Evolutionary conservation across 2,113 vertebrate genomes (phyloP).

Genomic region (Calonectris borealis): DNA sequence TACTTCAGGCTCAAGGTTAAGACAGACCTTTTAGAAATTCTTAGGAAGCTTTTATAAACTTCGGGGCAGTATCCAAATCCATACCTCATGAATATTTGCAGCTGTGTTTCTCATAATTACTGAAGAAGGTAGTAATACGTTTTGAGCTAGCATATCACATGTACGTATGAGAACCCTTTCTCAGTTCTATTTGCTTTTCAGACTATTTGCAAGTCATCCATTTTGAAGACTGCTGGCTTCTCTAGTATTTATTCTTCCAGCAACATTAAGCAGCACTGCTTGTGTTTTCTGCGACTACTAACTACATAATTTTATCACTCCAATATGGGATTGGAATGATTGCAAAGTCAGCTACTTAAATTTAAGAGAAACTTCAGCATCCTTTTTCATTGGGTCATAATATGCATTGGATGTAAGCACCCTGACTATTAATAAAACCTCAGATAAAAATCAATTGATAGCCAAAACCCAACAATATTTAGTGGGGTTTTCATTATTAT

Average conservation of each 20-base stretch:
- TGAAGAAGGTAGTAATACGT: neutral
- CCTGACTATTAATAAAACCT: neutral
- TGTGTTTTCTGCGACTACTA: neutral
- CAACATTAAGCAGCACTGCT: neutral
- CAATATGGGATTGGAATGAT: neutral
- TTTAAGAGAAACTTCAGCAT: neutral
- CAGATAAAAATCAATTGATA: neutral
- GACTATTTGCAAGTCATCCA: neutral
- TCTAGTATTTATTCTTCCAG: neutral
- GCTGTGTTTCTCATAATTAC: neutral
- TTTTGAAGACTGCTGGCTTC: neutral
- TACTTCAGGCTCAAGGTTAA: neutral
- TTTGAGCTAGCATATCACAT: neutral
- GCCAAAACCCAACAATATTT: rapidly evolving
- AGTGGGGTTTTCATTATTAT: rapidly evolving
- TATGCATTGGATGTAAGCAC: neutral
- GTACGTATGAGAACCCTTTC: neutral
- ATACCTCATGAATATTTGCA: neutral
- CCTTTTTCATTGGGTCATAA: neutral
- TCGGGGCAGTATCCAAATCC: neutral
- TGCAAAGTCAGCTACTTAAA: neutral
- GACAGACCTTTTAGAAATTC: neutral
- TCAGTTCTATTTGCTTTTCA: neutral
- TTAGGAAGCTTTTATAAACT: neutral
- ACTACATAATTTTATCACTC: neutral